Evolutionary conservation across 2,888 invertebrate genomes (phyloP).

Genomic region (Drosophila buzzatii): DNA sequence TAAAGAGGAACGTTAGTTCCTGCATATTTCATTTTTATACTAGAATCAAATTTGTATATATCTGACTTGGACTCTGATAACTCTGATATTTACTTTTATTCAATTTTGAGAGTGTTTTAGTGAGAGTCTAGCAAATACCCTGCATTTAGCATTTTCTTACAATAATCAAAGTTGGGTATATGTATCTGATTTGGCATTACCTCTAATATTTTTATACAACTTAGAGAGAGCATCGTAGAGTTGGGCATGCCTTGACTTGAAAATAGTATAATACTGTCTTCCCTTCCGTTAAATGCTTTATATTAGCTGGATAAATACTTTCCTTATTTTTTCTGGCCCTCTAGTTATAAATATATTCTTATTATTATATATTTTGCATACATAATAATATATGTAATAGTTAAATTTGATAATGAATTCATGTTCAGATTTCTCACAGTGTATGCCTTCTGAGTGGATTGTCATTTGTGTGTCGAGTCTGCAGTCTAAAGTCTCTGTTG

Average conservation of each 20-base stretch:
- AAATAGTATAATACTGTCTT: background rate
- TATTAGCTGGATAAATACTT: too few relatives aligned
- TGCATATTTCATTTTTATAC: too few relatives aligned
- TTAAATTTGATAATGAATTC: background rate
- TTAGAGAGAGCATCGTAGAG: too few relatives aligned
- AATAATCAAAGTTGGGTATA: background rate
- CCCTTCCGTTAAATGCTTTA: too few relatives aligned
- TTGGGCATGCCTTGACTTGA: background rate
- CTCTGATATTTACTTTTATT: background rate
- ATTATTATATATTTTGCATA: background rate
- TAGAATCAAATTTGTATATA: too few relatives aligned
- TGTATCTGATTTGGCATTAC: background rate
- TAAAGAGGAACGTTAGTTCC: too few relatives aligned
- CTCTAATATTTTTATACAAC: background rate
- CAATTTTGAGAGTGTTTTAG: background rate
- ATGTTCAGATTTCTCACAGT: background rate
- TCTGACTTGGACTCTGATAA: too few relatives aligned
- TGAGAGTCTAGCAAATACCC: background rate
- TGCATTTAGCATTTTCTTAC: background rate
- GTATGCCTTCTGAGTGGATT: background rate
- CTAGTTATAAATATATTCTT: background rate
- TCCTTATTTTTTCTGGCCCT: too few relatives aligned
- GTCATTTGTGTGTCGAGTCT: conserved; percentile 9
- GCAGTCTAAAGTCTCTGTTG: conserved; percentile 2
- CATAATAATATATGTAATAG: too few relatives aligned